phyloP scores from a whole-genome alignment of 2,888 invertebrate species.

The Eristalinus sepulchralis region DNA sequence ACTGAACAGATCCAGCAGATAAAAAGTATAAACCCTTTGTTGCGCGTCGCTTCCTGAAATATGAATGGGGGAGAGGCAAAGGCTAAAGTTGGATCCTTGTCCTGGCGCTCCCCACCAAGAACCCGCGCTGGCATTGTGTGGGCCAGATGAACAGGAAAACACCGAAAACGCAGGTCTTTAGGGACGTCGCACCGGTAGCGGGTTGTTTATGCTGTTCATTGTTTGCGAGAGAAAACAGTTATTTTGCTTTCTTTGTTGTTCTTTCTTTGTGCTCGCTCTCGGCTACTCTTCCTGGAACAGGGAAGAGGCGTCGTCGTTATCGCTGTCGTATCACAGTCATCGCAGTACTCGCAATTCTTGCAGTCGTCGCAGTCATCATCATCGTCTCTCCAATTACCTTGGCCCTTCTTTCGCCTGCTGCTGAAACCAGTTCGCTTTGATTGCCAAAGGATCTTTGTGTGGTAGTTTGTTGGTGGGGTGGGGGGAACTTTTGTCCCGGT shows the following conservation, averaged over 20 bases:
- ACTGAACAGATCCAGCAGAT: slow-evolving; percentile 42
- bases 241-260: slow-evolving; percentile 1
- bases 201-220: slow-evolving; percentile 60
- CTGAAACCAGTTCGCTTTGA: slow-evolving; percentile 65
- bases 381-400: slow-evolving; percentile 66
- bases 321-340: slow-evolving; percentile 1
- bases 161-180: slow-evolving; percentile 59
- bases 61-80: slow-evolving; percentile 60
- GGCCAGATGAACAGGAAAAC: slow-evolving; percentile 69
- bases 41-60: slow-evolving; percentile 68
- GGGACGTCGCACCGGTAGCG: slow-evolving; percentile 15
- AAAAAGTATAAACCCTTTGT: slow-evolving; percentile 67
- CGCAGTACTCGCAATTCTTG: not conserved
- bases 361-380: slow-evolving; percentile 1
- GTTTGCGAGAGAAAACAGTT: slow-evolving; percentile 29
- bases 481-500: slow-evolving; percentile 37
- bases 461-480: slow-evolving; percentile 24
- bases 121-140: slow-evolving; percentile 33
- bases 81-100: slow-evolving; percentile 69
- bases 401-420: slow-evolving; percentile 36
- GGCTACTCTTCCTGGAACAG: slow-evolving; percentile 12
- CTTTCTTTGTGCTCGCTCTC: slow-evolving; percentile 4
- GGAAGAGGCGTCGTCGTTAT: slow-evolving; percentile 21
- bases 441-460: slow-evolving; percentile 66
- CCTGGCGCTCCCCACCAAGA: slow-evolving; percentile 19